These are phyloP conservation scores for Asarcornis scutulata DNA, from an alignment of 2,113 vertebrate species.

Conservation along the genomic window DNA sequence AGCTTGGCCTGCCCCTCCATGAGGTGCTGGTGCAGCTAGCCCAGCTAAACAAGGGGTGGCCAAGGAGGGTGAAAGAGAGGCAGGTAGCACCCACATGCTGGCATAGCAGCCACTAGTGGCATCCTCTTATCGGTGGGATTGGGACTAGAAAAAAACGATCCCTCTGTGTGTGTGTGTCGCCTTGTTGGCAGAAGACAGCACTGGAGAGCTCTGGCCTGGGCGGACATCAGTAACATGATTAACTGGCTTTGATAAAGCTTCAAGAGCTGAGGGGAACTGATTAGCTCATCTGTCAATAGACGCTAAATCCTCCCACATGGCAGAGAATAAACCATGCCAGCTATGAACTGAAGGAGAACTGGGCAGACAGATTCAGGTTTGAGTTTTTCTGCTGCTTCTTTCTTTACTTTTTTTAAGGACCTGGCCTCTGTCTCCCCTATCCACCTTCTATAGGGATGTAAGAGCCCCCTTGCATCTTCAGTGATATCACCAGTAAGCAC, in stretches of 20 bases:
- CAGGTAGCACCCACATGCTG: background rate
- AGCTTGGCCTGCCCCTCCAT: background rate
- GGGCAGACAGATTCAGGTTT: background rate
- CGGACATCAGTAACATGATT: background rate
- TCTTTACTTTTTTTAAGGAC: background rate
- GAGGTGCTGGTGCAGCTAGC: background rate
- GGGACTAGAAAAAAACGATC: background rate
- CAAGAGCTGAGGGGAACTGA: slow-evolving; percentile 3
- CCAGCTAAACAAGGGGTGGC: background rate
- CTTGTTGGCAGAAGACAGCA: background rate
- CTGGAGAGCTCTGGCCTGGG: background rate
- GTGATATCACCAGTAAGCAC: background rate
- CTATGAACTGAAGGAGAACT: background rate
- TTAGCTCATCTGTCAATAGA: slow-evolving; percentile 42
- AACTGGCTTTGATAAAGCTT: slow-evolving; percentile 53
- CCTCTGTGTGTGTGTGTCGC: rapidly evolving
- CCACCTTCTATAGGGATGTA: background rate
- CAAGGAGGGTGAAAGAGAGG: background rate
- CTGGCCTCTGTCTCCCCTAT: background rate
- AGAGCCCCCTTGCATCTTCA: background rate
- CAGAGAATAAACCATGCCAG: background rate
- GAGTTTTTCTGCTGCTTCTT: background rate
- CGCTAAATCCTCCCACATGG: background rate
- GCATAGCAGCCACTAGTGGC: background rate
- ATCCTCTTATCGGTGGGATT: background rate